These are phyloP conservation scores for Pygathrix nemaeus DNA, from an alignment of 2,113 vertebrate species.

Conservation along the genomic window DNA sequence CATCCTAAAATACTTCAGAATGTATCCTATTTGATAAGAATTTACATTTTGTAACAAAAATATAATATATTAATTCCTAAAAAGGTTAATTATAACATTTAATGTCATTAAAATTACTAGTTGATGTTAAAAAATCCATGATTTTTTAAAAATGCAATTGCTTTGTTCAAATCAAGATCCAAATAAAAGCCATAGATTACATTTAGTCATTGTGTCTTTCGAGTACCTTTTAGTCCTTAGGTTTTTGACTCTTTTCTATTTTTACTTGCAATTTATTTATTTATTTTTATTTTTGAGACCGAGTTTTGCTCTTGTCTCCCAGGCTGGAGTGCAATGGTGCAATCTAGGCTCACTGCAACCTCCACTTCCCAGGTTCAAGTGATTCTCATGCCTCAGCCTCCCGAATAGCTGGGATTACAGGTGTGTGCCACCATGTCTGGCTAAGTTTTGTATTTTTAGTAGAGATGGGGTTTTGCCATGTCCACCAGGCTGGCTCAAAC, in stretches of 20 bases:
- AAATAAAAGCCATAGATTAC: not conserved
- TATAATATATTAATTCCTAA: not conserved
- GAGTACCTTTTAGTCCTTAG: not conserved
- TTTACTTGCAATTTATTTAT: not conserved
- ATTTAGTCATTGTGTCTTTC: not conserved
- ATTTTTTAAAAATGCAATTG: not conserved
- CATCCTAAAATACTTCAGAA: not conserved
- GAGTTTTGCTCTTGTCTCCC: too few relatives aligned
- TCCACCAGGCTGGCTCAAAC: too few relatives aligned
- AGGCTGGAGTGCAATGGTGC: too few relatives aligned
- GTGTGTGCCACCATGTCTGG: accelerated
- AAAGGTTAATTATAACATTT: not conserved
- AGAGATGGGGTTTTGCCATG: too few relatives aligned
- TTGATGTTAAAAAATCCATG: not conserved
- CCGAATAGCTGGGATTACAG: too few relatives aligned
- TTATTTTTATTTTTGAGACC: too few relatives aligned
- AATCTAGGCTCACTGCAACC: too few relatives aligned
- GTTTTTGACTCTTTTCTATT: not conserved
- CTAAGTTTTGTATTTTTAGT: too few relatives aligned
- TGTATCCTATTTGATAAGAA: not conserved
- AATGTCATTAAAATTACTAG: not conserved
- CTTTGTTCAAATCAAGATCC: not conserved
- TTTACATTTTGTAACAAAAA: not conserved
- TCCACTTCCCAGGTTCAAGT: too few relatives aligned
- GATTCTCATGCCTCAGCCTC: too few relatives aligned